A percentile compares a stretch with the other conserved stretches of the same genome.
Conservation (phyloP, 1,140 invertebrate genomes). For the Mactra quadrangularis region DNA sequence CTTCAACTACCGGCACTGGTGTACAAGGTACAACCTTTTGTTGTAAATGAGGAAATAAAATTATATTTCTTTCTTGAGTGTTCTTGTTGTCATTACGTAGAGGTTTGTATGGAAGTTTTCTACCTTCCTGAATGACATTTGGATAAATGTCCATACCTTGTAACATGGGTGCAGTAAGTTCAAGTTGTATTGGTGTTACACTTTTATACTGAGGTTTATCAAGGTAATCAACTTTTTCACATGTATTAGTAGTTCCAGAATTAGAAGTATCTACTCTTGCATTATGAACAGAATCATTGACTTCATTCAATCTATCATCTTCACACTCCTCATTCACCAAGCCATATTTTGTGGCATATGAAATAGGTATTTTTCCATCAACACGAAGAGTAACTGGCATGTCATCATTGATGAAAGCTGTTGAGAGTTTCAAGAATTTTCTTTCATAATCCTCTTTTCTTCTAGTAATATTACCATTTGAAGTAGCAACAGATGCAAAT, state of each 20-base stretch:
- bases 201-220: background rate
- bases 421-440: background rate
- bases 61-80: background rate
- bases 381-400: background rate
- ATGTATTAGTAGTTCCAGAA: no score
- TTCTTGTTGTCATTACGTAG: no score
- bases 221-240: background rate
- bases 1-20: background rate
- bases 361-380: background rate
- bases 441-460: background rate
- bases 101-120: no score
- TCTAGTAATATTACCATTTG: background rate
- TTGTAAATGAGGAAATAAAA: background rate
- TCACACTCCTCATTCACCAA: no score
- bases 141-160: no score
- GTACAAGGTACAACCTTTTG: background rate
- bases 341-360: no score
- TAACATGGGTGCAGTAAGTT: background rate
- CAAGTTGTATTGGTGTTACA: background rate
- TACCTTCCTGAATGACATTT: no score
- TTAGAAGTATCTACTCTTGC: no score
- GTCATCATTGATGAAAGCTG: conserved; percentile 4
- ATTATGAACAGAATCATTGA: no score
- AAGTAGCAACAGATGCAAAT: no score
- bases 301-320: no score